Conservation (phyloP, 2,797 vertebrate genomes). For the Platyrinchus mystaceus region DNA sequence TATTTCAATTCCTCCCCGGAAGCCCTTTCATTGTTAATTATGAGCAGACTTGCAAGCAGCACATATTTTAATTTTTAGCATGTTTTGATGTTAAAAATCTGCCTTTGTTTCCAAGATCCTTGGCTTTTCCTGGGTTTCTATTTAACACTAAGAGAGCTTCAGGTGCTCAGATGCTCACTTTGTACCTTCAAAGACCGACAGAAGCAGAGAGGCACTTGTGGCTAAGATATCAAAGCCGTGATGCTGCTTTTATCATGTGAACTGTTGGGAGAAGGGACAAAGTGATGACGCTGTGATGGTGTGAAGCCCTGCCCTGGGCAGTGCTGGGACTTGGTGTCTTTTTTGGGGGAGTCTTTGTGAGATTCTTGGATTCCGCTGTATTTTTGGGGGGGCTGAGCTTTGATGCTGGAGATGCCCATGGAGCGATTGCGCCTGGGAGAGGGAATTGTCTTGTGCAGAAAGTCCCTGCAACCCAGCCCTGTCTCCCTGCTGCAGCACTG, state of each 20-base stretch:
- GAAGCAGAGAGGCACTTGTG: background rate
- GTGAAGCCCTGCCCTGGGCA: background rate
- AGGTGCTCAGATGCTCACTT: background rate
- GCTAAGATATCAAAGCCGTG: background rate
- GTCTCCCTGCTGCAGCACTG: background rate
- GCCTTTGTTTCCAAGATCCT: background rate
- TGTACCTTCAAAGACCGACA: background rate
- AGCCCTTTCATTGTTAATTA: conserved; percentile 28
- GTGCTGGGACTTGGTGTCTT: background rate
- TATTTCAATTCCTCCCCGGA: background rate
- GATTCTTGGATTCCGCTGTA: background rate
- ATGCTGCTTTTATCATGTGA: background rate
- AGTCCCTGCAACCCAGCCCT: background rate
- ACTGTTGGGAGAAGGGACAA: background rate
- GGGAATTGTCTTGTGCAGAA: background rate
- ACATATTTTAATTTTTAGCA: background rate
- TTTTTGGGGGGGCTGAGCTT: background rate
- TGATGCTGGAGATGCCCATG: background rate
- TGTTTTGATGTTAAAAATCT: background rate
- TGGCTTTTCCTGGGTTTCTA: background rate
- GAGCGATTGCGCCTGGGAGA: background rate
- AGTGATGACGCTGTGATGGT: background rate
- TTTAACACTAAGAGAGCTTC: background rate
- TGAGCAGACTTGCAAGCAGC: background rate
- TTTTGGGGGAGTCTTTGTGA: background rate